Base-by-base conservation (phyloP, 2,888 invertebrate genomes). In the Ornithoptera alexandrae region DNA sequence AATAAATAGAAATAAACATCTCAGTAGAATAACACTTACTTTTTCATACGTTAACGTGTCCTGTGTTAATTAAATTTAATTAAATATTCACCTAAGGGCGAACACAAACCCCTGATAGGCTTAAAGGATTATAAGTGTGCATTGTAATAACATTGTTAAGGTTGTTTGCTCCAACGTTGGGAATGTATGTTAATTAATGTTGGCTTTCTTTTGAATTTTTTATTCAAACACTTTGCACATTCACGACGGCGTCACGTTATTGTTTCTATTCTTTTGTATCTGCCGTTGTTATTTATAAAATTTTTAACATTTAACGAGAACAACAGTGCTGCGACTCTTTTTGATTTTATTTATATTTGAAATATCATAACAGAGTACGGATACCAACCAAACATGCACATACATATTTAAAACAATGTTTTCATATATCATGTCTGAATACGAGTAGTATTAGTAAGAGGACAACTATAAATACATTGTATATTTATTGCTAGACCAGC, bases 61-160 rank as follows among this genome's bases (percentile, higher is more conserved):
- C 36, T 36, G 59, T 68, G 56, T 60, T 58, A 64, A 68, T 68
- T 64, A 64, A 69, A 62, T 46, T 65, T 69, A 69, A 69, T 66
- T 56, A 65, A 63, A 63, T 65, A 57, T 12, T 6, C 62, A 62
- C 58, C 50, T 59, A 50, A 69, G 57, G 59, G 65, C 57, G 57
- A 58, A 59, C 57, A 65, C 22, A 50, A 63, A 58, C 36, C 69
- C 39, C 42, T 66, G 59, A 70, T 66, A 66, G 53, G 63, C 70
- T 67, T 66, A 63, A 62, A 66, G 62, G 65, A 67, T 69, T 69
- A 69, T 66, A 63, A 62, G 66, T 59, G 50, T 70, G 70, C 70
- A 66, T 66, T 63, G 65, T 69, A 62, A 70, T 66, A 62, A 70
- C 69, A 66, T 66, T 62, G 66, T 59, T 66, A 59, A 68, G 46